Conservation (phyloP, 2,888 invertebrate genomes). For the Epirrita christyi region DNA sequence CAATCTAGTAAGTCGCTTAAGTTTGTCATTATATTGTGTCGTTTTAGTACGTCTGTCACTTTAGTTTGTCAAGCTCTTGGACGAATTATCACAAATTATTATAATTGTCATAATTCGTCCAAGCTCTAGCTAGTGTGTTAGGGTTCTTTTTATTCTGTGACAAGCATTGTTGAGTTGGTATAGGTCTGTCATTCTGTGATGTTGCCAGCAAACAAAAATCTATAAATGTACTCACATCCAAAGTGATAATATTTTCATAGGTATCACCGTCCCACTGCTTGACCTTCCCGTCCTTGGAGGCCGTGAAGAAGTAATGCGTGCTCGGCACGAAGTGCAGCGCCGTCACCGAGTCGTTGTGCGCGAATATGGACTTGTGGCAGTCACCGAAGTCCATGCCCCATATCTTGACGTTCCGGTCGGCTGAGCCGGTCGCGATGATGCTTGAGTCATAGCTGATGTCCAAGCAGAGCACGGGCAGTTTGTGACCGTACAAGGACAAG, state of each 20-base stretch:
- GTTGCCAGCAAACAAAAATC: too few species aligned
- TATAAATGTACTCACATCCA: constrained; percentile 86
- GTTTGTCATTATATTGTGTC: too few species aligned
- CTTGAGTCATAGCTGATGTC: constrained; percentile 96
- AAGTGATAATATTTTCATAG: constrained; percentile 94
- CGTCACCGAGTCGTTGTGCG: constrained; percentile 98
- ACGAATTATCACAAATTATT: too few species aligned
- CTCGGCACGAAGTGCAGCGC: constrained; percentile 94
- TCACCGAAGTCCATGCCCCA: constrained; percentile 99
- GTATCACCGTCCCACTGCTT: constrained; percentile 99
- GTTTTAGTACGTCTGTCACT: too few species aligned
- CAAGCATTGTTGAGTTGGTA: too few species aligned
- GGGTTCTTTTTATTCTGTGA: too few species aligned
- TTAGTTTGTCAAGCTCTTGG: too few species aligned
- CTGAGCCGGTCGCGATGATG: constrained; percentile 96
- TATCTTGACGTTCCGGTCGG: constrained; percentile 97
- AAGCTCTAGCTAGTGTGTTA: too few species aligned
- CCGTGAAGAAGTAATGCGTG: constrained; percentile 97
- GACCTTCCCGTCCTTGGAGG: constrained; percentile 96
- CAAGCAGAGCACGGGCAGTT: constrained; percentile 95
- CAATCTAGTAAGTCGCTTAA: too few species aligned
- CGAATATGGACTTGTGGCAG: constrained; percentile 97
- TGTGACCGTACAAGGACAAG: constrained; percentile 97
- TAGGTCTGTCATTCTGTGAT: too few species aligned
- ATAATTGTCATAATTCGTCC: too few species aligned